Evolutionary conservation across 2,888 invertebrate species (phyloP).

Genomic region (Electrophaes corylata): DNA sequence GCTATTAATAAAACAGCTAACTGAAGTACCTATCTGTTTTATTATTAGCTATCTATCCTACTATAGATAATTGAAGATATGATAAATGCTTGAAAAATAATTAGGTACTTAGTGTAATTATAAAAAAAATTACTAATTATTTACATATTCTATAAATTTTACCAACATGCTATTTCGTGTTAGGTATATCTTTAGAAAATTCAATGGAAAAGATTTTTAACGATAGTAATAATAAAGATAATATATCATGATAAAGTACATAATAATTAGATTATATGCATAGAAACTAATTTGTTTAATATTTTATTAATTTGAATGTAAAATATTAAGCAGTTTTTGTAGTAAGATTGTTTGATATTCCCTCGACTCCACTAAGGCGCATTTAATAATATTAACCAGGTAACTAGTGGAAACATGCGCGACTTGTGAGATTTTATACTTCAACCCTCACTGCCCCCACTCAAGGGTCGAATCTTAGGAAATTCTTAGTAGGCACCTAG

Average conservation of each 20-base stretch:
- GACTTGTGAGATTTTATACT: too few species aligned
- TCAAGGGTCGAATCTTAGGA: too few species aligned
- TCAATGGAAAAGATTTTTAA: slow-evolving; percentile 14
- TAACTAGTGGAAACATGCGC: too few species aligned
- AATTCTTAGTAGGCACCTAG: too few species aligned
- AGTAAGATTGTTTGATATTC: background rate
- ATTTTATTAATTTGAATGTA: slow-evolving; percentile 2
- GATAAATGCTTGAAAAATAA: too few species aligned
- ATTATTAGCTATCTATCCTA: too few species aligned
- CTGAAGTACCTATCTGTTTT: too few species aligned
- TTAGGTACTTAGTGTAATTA: too few species aligned
- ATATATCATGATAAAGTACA: background rate
- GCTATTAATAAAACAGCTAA: too few species aligned
- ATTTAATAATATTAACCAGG: background rate
- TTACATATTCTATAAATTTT: background rate
- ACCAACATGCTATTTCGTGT: background rate
- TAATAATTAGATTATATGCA: background rate
- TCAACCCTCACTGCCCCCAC: too few species aligned
- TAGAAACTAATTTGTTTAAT: background rate
- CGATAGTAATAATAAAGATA: background rate
- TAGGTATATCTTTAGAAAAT: slow-evolving; percentile 32
- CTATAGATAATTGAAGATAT: too few species aligned
- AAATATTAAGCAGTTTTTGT: slow-evolving; percentile 3
- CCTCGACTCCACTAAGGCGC: background rate
- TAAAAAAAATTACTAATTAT: too few species aligned